phyloP scores from a whole-genome alignment of 2,888 invertebrate genomes.

The Ligdia adustata region DNA sequence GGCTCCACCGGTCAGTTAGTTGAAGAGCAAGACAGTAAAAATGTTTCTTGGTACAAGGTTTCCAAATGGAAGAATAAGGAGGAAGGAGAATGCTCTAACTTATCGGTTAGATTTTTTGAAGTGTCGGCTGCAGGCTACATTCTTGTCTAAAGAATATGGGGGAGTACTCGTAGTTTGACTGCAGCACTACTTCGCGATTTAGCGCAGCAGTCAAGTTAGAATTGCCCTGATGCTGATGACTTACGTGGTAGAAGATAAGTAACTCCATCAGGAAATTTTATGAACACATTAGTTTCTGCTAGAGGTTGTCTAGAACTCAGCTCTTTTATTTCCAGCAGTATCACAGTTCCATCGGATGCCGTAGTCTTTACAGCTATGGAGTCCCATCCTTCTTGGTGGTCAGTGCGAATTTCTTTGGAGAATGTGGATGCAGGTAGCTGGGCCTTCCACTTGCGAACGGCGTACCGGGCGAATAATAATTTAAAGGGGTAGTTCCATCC shows the following conservation, averaged over 20 bases:
- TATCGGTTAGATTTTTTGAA: no score
- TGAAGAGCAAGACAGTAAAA: no score
- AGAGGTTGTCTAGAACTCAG: constrained; percentile 66
- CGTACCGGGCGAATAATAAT: constrained; percentile 62
- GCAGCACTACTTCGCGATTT: no score
- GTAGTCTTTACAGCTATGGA: constrained; percentile 76
- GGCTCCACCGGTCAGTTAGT: no score
- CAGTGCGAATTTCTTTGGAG: constrained; percentile 45
- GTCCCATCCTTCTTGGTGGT: constrained; percentile 63
- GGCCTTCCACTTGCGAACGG: constrained; percentile 66
- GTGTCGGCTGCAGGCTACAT: no score
- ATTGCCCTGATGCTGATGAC: no score
- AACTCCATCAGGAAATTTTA: constrained; percentile 70
- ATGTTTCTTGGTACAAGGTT: no score
- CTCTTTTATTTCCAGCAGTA: constrained; percentile 82
- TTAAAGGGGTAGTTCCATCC: constrained; percentile 80
- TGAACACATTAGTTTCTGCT: constrained; percentile 82
- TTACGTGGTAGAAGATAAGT: constrained; percentile 62
- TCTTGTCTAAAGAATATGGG: no score
- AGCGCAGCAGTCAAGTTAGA: no score
- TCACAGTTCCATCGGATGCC: constrained; percentile 81
- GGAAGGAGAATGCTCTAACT: no score
- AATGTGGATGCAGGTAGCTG: constrained; percentile 36
- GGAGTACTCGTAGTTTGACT: no score
- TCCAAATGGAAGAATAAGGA: no score